Evolutionary conservation across 2,797 vertebrate genomes (phyloP), one percentile per base, ranked within the genome.

Genomic region (Coregonus suidteri): DNA sequence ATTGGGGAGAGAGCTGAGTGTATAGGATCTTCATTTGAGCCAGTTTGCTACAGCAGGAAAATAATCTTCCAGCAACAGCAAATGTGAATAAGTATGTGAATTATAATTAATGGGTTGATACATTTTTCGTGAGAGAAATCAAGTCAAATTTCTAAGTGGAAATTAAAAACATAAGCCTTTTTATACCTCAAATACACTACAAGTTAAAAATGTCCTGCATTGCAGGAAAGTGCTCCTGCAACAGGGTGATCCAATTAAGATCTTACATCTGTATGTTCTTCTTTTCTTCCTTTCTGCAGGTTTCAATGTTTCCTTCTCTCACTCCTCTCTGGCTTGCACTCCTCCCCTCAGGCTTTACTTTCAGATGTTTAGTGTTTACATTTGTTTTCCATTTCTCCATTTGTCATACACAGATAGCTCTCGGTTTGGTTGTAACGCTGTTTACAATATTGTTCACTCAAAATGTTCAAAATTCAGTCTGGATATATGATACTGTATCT

Each of bases 401-500:
- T 14, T 47, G 66, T 59, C 25, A 65, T 52, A 14, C 37, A 73
- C 77, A 41, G 20, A 30, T 51, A 53, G 72, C 31, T 67, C 69
- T 70, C 11, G 47, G 74, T 64, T 77, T 66, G 69, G 70, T 78
- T 67, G 34, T 84, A 82, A 89, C 74, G 81, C 54, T 81, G 75
- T 81, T 83, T 79, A n/a, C 73, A 74, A 66, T 81, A 85, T 81
- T 84, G 67, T 54, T 75, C 70, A 35, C 34, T 75, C 67, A 69
- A 74, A 81, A 62, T 35, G 77, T 25, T 25, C 25, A 25, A 25
- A 25, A 25, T 53, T 82, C 75, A 62, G 1, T 31, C 62, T 76
- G 78, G 83, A 82, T 0, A 15, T 41, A 16, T 75, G 75, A 80
- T 25, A 25, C 25, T 25, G 25, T 77, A 84, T 80, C 82, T 4